phyloP scores from a whole-genome alignment of 1,140 invertebrate species.

The Procambarus clarkii region DNA sequence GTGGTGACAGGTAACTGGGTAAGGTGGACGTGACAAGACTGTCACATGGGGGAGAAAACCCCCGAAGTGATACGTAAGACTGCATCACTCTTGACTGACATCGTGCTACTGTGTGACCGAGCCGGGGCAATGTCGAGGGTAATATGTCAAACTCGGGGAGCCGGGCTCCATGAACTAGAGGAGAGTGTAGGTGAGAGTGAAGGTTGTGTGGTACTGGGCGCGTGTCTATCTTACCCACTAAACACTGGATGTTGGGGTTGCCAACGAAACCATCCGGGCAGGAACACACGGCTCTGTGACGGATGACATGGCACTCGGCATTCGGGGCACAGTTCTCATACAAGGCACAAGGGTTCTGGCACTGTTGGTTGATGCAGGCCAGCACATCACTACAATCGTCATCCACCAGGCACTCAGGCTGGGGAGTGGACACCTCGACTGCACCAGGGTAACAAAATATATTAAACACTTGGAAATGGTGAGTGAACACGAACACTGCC shows the following conservation, averaged over 20 bases:
- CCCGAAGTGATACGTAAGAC: too few species aligned
- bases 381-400: conserved; percentile 89
- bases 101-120: too few species aligned
- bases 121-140: too few species aligned
- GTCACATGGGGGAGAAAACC: too few species aligned
- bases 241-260: conserved; percentile 87
- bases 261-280: conserved; percentile 90
- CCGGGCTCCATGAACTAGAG: too few species aligned
- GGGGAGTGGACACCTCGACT: conserved; percentile 75
- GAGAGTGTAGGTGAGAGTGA: too few species aligned
- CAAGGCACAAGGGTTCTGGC: conserved; percentile 85
- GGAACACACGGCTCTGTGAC: conserved; percentile 88
- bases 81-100: too few species aligned
- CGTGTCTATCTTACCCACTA: conserved; percentile 78
- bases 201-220: background rate
- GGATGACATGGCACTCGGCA: conserved; percentile 86
- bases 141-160: too few species aligned
- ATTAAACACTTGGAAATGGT: background rate
- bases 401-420: conserved; percentile 87
- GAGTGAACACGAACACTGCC: background rate
- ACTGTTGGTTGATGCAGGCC: conserved; percentile 87
- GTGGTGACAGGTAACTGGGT: too few species aligned
- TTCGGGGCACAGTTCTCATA: conserved; percentile 84
- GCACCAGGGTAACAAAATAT: background rate
- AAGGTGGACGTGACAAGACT: too few species aligned